Evolutionary conservation across 2,113 vertebrate species (phyloP), one percentile per base, ranked within the genome.

Genomic region (Lepus americanus): DNA sequence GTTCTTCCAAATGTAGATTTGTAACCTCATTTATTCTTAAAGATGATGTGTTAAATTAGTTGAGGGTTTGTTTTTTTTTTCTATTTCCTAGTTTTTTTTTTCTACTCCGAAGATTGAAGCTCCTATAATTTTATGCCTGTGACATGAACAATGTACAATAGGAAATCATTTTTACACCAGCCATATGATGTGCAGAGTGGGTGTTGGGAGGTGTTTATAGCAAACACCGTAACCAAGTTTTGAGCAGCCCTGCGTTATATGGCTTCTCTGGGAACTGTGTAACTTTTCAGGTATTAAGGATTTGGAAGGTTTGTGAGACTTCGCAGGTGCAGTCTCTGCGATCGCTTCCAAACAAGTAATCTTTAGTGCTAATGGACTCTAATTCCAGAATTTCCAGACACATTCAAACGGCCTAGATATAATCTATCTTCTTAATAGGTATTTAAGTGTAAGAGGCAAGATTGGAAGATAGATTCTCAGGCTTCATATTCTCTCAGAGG

Each of bases 11-110:
- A 84, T 97, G 97, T 98, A 96, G 95, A 96, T 97, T 97, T 98
- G 96, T 97, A 97, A 96, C 96, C 96, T 97, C 97, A 93, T 98
- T 98, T 98, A 97, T 98, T 98, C 97, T 96, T 95, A 97, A 98
- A 95, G 95, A 97, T 93, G 89, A 97, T 97, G 95, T 97, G 94
- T 97, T 96, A 96, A 92, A 95, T 97, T 94, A 6, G 33, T 31
- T 78, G 4, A 20, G 19, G 11, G 33, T 80, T 84, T 70, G 80
- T 87, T 88, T 90, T 94, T 86, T 74, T 51, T 67, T 66, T 22
- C 70, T 67, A 39, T 94, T 93, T 92, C 88, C 74, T 94, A 49
- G 81, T 64, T 39, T 78, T 70, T 92, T 67, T 49, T 69, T 80
- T 87, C 39, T 16, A 85, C 86, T 92, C 83, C 66, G 74, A 94